Percentiles rank a stretch among this genome's conserved stretches.
phyloP scores from a whole-genome alignment of 2,888 invertebrate genomes.

The Nasonovia ribisnigri region DNA sequence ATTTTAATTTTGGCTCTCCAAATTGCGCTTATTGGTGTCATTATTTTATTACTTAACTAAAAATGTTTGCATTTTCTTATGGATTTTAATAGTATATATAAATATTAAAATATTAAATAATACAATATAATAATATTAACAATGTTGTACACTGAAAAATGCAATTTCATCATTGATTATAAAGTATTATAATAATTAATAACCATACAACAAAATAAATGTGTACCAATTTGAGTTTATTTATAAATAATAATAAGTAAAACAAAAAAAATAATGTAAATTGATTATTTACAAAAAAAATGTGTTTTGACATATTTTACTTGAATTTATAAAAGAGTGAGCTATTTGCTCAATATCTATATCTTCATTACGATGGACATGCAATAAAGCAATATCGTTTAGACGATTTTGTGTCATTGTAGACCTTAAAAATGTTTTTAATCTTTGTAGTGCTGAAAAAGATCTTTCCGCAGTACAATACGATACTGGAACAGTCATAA shows the following conservation, averaged over 20 bases:
- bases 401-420: neutral
- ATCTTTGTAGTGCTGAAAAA: neutral
- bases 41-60: too few relatives aligned
- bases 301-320: neutral
- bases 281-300: neutral
- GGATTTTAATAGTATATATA: neutral
- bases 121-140: neutral
- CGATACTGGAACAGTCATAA: neutral
- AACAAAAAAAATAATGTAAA: too few relatives aligned
- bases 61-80: neutral
- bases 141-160: neutral
- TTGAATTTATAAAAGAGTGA: neutral
- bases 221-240: too few relatives aligned
- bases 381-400: neutral
- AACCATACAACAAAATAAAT: neutral
- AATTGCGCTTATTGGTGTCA: too few relatives aligned
- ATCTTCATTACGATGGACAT: neutral
- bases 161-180: neutral
- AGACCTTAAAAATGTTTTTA: neutral
- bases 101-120: neutral
- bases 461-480: neutral
- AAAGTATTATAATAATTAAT: too few relatives aligned
- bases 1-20: too few relatives aligned
- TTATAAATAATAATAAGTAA: too few relatives aligned
- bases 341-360: neutral